Conservation (phyloP, 2,113 vertebrate genomes). For the Chloroceryle aenea region DNA sequence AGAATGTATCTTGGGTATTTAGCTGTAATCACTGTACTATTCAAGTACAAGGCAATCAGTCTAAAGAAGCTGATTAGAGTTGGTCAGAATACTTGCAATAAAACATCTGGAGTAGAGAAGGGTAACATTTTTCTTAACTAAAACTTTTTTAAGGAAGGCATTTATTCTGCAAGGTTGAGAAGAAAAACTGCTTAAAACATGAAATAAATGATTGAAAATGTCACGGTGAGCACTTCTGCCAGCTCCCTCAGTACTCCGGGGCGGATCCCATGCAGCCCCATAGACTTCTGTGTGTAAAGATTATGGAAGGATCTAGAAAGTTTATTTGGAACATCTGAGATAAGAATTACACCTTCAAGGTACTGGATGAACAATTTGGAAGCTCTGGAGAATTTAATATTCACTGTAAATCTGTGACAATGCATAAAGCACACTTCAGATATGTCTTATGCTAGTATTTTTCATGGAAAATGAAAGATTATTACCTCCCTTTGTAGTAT, state of each 20-base stretch:
- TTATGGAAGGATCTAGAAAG: neutral
- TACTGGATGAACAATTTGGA: neutral
- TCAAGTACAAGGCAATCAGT: neutral
- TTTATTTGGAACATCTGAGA: neutral
- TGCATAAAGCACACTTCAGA: neutral
- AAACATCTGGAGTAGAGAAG: neutral
- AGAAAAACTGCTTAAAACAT: neutral
- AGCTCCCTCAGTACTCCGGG: neutral
- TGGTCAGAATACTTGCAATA: neutral
- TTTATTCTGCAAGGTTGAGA: neutral
- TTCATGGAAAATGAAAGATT: slow-evolving; percentile 49
- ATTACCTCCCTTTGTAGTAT: slow-evolving; percentile 22
- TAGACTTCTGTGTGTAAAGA: neutral
- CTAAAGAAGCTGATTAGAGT: neutral
- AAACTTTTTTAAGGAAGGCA: neutral
- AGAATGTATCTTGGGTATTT: neutral
- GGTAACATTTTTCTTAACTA: neutral
- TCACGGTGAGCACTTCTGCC: neutral
- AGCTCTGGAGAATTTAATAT: neutral
- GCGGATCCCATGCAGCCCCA: neutral
- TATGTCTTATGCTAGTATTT: neutral
- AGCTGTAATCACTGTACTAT: neutral
- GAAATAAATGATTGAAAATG: neutral
- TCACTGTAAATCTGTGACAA: neutral
- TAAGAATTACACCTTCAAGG: neutral